A percentile compares a stretch with the other conserved stretches of the same genome.
Evolutionary conservation across 2,113 vertebrate genomes (phyloP).

Genomic region (Rhabdornis inornatus): DNA sequence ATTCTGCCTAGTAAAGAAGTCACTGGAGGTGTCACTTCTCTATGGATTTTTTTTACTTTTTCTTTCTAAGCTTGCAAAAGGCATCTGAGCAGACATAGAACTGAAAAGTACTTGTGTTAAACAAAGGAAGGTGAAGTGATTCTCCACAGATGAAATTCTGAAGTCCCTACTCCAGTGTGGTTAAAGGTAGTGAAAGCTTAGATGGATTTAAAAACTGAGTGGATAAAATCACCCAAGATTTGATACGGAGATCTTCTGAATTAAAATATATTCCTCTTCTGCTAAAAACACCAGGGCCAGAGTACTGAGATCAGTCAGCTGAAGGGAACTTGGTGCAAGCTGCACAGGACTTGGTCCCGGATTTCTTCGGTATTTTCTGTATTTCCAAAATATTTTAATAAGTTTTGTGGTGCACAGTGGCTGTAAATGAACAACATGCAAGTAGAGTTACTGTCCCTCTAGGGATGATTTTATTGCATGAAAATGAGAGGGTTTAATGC

Average conservation of each 20-base stretch:
- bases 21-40: background rate
- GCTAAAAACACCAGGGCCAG: background rate
- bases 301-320: background rate
- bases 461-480: background rate
- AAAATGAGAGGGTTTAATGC: background rate
- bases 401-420: accelerated
- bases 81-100: background rate
- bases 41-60: background rate
- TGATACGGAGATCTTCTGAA: background rate
- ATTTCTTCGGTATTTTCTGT: background rate
- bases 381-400: background rate
- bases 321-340: background rate
- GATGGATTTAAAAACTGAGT: background rate
- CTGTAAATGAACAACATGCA: background rate
- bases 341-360: background rate
- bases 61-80: background rate
- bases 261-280: background rate
- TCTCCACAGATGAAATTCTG: background rate
- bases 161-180: background rate
- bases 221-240: background rate
- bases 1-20: background rate
- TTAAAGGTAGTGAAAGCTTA: background rate
- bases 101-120: background rate
- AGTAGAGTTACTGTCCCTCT: background rate
- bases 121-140: accelerated